Evolutionary conservation across 2,797 vertebrate genomes (phyloP).

Genomic region (Smutsia temminckii): DNA sequence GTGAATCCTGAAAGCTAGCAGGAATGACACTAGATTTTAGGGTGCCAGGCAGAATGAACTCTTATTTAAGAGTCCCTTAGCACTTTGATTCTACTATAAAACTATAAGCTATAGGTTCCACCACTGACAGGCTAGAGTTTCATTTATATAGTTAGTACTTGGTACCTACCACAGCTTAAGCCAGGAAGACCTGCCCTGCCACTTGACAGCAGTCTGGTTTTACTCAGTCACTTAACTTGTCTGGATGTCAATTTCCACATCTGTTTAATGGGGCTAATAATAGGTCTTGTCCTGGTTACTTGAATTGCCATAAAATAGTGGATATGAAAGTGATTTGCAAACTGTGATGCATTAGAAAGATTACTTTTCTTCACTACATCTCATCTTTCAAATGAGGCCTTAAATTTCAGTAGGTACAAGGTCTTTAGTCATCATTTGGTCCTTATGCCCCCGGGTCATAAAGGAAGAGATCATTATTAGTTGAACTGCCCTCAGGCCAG

Average conservation of each 20-base stretch:
- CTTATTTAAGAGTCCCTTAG: neutral
- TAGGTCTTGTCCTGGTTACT: neutral
- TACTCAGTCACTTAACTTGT: neutral
- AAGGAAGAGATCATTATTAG: neutral
- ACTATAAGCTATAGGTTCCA: neutral
- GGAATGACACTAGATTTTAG: neutral
- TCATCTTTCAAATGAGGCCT: conserved; percentile 83
- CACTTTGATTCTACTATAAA: neutral
- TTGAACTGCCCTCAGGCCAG: neutral
- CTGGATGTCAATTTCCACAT: conserved; percentile 8
- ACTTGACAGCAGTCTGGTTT: neutral
- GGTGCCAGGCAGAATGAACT: neutral
- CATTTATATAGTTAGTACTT: neutral
- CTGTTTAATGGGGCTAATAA: conserved; percentile 38
- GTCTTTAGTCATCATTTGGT: conserved; percentile 27
- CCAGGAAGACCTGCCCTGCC: neutral
- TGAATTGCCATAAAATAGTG: conserved; percentile 50
- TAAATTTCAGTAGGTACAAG: conserved; percentile 72
- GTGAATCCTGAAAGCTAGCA: neutral
- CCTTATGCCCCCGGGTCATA: neutral
- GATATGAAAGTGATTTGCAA: conserved; percentile 58
- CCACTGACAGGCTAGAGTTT: neutral
- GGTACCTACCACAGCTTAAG: neutral
- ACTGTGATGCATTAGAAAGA: conserved; percentile 81
- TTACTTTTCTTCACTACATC: conserved; percentile 79